Base-by-base conservation (phyloP, 1,140 invertebrate species). In the Notospermus geniculatus region DNA sequence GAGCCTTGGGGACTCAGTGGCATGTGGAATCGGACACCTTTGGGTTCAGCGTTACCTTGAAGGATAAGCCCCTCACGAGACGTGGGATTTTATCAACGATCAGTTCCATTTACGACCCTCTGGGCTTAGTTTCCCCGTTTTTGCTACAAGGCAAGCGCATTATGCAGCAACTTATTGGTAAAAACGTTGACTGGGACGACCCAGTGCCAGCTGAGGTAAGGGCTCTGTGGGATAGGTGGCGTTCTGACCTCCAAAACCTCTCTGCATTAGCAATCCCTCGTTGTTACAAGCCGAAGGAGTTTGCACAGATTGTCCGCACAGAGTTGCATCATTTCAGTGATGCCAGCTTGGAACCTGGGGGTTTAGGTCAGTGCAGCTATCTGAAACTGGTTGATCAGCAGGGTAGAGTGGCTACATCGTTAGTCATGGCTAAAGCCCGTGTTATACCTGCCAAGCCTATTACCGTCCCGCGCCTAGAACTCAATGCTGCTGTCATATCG, bases 121-220 rank as follows among this genome's bases (percentile, higher is more conserved):
- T 70, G 1, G 70, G 70, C 30, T 71, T 70, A 36, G 25, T 67
- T 5, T 30, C 68, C 22, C 67, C 69, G 1, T n/a, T 69, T n/a
- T 60, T 54, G 11, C 54, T 71, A 2, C 43, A 50, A 23, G 65
- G 65, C 17, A 70, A 66, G 36, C 23, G 32, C 4, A 15, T 36
- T 4, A 7, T 36, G 32, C 32, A 4, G 5, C 32, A 36, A 36
- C 32, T 15, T 15, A 36, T 36, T 36, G n/a, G n/a, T n/a, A n/a
- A n/a, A n/a, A n/a, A n/a, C n/a, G n/a, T n/a, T n/a, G n/a, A 36
- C 15, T 36, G 32, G 32, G 32, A 36, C 32, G 32, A 36, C 32
- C 32, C 32, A 7, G 32, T 36, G 5, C 32, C 32, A 36, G 5
- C 32, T 36, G 32, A 36, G 13, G 13, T 36, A 7, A 36, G 13